Percentiles rank a stretch among this genome's conserved stretches.
Conservation (phyloP, 1,140 invertebrate genomes). For the Olivierus martensii region DNA sequence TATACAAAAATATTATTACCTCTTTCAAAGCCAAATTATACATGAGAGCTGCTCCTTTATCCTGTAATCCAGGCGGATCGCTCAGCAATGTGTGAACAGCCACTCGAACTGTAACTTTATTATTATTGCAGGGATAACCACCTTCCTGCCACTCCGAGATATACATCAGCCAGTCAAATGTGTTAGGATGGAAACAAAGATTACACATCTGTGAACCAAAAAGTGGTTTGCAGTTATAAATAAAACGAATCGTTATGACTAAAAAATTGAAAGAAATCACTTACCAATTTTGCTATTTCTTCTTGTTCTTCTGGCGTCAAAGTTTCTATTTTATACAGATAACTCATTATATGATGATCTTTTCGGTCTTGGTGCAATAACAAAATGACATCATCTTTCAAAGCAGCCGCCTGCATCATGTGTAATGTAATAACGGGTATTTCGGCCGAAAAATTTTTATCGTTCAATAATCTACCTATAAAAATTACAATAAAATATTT, state of each 20-base stretch:
- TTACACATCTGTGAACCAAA: slow-evolving; percentile 55
- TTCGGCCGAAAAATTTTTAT: slow-evolving; percentile 21
- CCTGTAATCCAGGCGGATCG: slow-evolving; percentile 50
- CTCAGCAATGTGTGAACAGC: slow-evolving; percentile 71
- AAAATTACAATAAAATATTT: not conserved
- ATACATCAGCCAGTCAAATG: slow-evolving; percentile 83
- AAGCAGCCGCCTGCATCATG: slow-evolving; percentile 40
- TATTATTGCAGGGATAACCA: slow-evolving; percentile 59
- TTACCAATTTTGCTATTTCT: slow-evolving; percentile 64
- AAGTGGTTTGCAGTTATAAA: no score
- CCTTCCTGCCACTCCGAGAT: slow-evolving; percentile 63
- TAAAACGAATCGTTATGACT: no score
- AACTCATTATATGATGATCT: slow-evolving; percentile 80
- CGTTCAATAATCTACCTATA: slow-evolving; percentile 31
- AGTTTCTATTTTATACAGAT: slow-evolving; percentile 65
- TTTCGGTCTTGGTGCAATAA: slow-evolving; percentile 76
- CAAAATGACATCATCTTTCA: slow-evolving; percentile 80
- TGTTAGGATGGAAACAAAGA: slow-evolving; percentile 73
- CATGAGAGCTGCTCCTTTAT: slow-evolving; percentile 67
- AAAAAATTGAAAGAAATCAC: slow-evolving; percentile 25
- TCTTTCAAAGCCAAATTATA: slow-evolving; percentile 89
- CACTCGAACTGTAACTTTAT: slow-evolving; percentile 73
- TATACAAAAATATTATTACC: slow-evolving; percentile 30
- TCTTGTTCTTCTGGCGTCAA: slow-evolving; percentile 59
- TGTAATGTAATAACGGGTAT: slow-evolving; percentile 23